Conservation (phyloP, 2,888 invertebrate genomes). For the Chrysomela aeneicollis region DNA sequence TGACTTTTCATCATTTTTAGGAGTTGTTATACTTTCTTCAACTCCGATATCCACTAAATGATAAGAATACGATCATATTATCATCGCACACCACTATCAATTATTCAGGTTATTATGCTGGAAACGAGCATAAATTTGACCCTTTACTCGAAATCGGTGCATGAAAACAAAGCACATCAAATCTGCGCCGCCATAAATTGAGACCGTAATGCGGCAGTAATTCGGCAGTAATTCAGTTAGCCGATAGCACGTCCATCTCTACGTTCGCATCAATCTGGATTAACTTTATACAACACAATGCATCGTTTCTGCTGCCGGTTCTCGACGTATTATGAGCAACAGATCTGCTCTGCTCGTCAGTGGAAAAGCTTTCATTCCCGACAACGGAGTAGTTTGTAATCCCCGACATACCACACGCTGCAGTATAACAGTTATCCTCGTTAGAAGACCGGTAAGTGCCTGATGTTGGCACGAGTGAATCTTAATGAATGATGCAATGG, state of each 20-base stretch:
- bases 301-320: constrained; percentile 22
- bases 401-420: constrained; percentile 1
- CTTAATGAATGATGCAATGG: too few relatives aligned
- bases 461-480: too few relatives aligned
- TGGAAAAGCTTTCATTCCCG: background rate
- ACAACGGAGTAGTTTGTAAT: background rate
- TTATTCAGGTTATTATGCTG: constrained; percentile 43
- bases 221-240: constrained; percentile 60
- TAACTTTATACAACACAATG: constrained; percentile 54
- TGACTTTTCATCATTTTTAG: too few relatives aligned
- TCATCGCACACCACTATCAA: too few relatives aligned
- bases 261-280: constrained; percentile 58
- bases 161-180: constrained; percentile 56
- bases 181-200: constrained; percentile 58
- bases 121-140: constrained; percentile 53
- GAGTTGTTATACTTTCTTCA: too few relatives aligned
- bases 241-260: constrained; percentile 57
- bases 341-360: constrained; percentile 3
- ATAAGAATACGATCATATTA: too few relatives aligned
- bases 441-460: too few relatives aligned
- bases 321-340: constrained; percentile 8
- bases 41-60: too few relatives aligned
- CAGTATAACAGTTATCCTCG: background rate
- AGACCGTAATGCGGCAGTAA: constrained; percentile 57
- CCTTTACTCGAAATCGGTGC: constrained; percentile 55